These are phyloP conservation scores for Stomorhina lunata DNA, from an alignment of 2,888 invertebrate species.

Conservation along the genomic window DNA sequence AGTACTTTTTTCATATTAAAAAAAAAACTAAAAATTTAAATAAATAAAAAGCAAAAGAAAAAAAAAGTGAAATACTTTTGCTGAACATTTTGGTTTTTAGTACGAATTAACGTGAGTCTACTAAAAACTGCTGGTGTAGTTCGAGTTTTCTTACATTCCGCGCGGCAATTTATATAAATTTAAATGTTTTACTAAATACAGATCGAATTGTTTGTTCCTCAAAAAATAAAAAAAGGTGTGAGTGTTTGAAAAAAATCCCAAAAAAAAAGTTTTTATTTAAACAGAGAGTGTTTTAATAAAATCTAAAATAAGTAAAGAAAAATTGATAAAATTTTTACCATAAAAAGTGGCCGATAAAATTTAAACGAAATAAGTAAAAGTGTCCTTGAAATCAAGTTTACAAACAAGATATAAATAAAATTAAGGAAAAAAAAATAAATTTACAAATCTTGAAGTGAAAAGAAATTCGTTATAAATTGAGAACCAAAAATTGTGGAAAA, in stretches of 20 bases:
- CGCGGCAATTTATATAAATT: no score
- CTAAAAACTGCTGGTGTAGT: neutral
- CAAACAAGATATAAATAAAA: neutral
- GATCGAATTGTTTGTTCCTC: neutral
- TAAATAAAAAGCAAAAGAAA: conserved; percentile 14
- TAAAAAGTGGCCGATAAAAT: neutral
- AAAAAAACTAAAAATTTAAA: neutral
- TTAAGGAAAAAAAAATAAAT: no score
- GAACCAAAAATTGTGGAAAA: neutral
- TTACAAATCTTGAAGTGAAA: conserved; percentile 19
- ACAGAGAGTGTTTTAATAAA: conserved; percentile 1
- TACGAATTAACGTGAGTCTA: conserved; percentile 42
- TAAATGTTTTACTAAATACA: no score
- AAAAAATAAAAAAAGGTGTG: conserved; percentile 36
- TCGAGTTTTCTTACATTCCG: conserved; percentile 18
- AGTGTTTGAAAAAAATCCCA: conserved; percentile 5
- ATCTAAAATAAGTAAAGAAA: neutral
- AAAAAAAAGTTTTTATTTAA: conserved; percentile 31
- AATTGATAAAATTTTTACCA: neutral
- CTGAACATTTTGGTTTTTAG: conserved; percentile 6
- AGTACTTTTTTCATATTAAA: neutral
- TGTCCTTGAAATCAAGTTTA: conserved; percentile 56
- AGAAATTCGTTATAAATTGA: neutral
- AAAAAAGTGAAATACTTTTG: conserved; percentile 16
- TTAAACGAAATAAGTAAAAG: conserved; percentile 56